These are phyloP conservation scores for Scrobipalpa costella DNA, from an alignment of 2,888 invertebrate species.

Conservation along the genomic window DNA sequence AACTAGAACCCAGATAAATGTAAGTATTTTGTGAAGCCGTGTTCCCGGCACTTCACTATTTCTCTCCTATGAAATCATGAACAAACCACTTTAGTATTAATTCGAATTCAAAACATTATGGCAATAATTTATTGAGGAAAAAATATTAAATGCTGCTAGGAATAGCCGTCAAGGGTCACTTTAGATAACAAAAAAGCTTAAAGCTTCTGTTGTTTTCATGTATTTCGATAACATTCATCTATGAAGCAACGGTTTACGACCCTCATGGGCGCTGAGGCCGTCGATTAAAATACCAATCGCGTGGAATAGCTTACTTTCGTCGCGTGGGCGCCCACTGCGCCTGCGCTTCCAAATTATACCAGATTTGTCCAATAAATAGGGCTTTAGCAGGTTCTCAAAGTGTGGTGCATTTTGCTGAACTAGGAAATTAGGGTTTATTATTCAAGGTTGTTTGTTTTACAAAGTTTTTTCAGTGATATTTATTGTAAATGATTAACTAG, in stretches of 20 bases:
- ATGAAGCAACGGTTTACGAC: slow-evolving; percentile 14
- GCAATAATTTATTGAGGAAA: background rate
- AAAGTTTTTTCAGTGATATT: no score
- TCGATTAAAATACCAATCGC: slow-evolving; percentile 38
- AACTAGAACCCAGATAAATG: no score
- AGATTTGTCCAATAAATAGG: slow-evolving; percentile 41
- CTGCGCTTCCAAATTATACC: slow-evolving; percentile 35
- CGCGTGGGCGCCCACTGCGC: slow-evolving; percentile 35
- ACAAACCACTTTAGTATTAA: no score
- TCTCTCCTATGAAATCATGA: no score
- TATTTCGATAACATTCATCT: background rate
- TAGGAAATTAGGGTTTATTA: background rate
- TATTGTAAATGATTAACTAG: no score
- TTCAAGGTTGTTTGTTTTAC: no score
- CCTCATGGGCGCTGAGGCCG: background rate
- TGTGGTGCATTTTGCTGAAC: background rate
- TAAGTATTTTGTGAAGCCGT: no score
- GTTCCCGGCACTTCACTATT: no score
- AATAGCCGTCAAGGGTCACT: background rate
- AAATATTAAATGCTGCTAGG: background rate
- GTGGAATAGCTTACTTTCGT: slow-evolving; percentile 35
- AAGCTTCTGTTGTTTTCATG: slow-evolving; percentile 23
- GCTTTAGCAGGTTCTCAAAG: slow-evolving; percentile 11
- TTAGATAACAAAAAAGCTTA: slow-evolving; percentile 3
- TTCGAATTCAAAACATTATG: no score